Base-by-base conservation (phyloP, 1,140 invertebrate species). In the Drosophila micromelanica region DNA sequence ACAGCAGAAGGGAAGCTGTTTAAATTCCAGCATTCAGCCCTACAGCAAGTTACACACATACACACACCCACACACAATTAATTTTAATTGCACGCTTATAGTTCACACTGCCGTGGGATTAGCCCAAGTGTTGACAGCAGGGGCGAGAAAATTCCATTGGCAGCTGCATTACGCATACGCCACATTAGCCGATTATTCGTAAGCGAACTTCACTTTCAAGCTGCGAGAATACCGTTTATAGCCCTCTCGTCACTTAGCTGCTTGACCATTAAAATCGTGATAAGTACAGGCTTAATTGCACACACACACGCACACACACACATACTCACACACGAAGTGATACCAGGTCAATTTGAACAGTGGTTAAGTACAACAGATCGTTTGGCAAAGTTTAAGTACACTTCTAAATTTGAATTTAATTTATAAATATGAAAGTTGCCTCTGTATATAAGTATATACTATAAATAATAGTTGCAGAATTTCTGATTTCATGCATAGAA, bases 261-360 rank as follows among this genome's bases (percentile, higher is more conserved):
- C 59, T 84, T 80, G 73, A 76, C 49, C 78, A 78, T 87, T 86
- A 86, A 86, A 81, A 70, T 76, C 72, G 71, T 69, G 71, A 76
- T 82, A 72, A 73, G 72, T 45, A 38, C 64, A 65, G 67, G 78
- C 78, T 78, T 86, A 86, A 86, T 86, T 86, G 70, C 78, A 76
- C 74, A 81, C 37, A 48, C 78, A 84, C 70, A 51, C 48, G 32
- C 2, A 45, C 43, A 11, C 7, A 7, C 2, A 42, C 40, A 13
- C 2, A 45, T 17, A 11, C 7, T 2, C 2, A 42, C 40, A 13
- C 40, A 6, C 40, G 17, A 15, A 42, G 1, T 5, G 7, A 1
- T 13, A 46, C 45, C 27, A 35, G 40, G 9, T 9, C 20, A 57
- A 57, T 45, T 57, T 17, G 30, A 57, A 45, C 27, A 57, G 20